Evolutionary conservation across 2,888 invertebrate species (phyloP), one percentile per base, ranked within the genome.

Genomic region (Pediacus dermestoides): DNA sequence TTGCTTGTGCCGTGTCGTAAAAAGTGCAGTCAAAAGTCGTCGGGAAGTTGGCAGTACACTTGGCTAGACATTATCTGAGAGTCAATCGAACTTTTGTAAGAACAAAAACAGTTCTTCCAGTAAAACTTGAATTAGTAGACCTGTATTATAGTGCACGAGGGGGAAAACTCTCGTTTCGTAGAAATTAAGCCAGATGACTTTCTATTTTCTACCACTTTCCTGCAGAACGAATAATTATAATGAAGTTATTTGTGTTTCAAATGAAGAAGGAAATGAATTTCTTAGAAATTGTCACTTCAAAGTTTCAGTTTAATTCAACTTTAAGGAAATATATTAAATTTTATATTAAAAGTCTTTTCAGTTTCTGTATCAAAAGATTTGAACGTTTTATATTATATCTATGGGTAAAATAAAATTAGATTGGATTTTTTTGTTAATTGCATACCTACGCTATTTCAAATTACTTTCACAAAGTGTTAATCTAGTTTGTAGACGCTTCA

Each of bases 1-100:
- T 41, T 44, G 43, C 43, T 7, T 39, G n/a, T n/a, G n/a, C n/a
- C n/a, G n/a, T 30, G 22, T 28, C 21, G 39, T 38, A 43, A 46
- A 49, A 43, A 46, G 43, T 42, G 44, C 48, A 50, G 34, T 40
- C 31, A 32, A 28, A 37, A 36, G 28, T 39, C 15, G 36, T 33
- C 12, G 22, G 13, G 40, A 44, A 46, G 46, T 42, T 46, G 43
- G 39, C 49, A 50, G 44, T 44, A 45, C 48, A 50, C 50, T 51
- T 47, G 45, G 50, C 47, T 40, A 45, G 52, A 46, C 52, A 50
- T 54, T 54, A 52, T 53, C 49, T 42, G 18, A 34, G 43, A 53
- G 51, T 51, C 50, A 50, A 52, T 53, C 50, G 48, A 53, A 53
- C 47, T 53, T 53, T 50, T 48, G 44, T 41, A 27, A 47, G 48